Conservation (phyloP, 2,888 invertebrate genomes). For the Meiosimyza decipiens region DNA sequence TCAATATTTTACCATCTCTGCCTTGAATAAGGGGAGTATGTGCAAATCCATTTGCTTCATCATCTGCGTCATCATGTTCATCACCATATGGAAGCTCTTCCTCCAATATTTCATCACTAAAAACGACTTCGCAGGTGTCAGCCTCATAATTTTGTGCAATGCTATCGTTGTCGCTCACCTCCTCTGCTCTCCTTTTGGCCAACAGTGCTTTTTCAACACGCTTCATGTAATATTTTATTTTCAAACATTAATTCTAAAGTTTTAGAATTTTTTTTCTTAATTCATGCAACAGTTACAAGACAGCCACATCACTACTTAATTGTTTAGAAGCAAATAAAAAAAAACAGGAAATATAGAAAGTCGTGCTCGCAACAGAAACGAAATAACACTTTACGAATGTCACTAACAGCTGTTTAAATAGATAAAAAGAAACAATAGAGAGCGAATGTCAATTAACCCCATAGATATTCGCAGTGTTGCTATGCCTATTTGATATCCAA, state of each 20-base stretch:
- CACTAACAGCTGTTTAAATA: not conserved
- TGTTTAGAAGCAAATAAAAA: constrained; percentile 17
- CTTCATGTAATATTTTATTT: constrained; percentile 14
- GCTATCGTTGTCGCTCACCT: not conserved
- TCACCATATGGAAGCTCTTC: constrained; percentile 7
- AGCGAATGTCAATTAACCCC: not conserved
- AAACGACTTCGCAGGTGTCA: constrained; percentile 34
- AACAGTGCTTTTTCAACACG: not conserved
- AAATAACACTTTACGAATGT: not conserved
- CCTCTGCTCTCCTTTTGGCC: constrained; percentile 11
- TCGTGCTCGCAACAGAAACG: not conserved
- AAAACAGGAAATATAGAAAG: constrained; percentile 28
- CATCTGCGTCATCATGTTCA: constrained; percentile 32
- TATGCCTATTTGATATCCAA: too few relatives aligned
- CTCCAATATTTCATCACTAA: constrained; percentile 25
- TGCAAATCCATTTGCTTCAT: constrained; percentile 39
- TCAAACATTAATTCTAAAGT: constrained; percentile 18
- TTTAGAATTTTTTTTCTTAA: constrained; percentile 7
- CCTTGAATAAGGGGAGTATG: constrained; percentile 49
- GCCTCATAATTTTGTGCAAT: constrained; percentile 33
- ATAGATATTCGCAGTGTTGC: too few relatives aligned
- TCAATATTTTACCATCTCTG: constrained; percentile 42
- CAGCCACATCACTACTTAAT: constrained; percentile 21
- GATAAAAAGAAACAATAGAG: constrained; percentile 6
- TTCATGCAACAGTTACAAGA: not conserved